Conservation (phyloP, 2,113 vertebrate genomes). For the Daubentonia madagascariensis region DNA sequence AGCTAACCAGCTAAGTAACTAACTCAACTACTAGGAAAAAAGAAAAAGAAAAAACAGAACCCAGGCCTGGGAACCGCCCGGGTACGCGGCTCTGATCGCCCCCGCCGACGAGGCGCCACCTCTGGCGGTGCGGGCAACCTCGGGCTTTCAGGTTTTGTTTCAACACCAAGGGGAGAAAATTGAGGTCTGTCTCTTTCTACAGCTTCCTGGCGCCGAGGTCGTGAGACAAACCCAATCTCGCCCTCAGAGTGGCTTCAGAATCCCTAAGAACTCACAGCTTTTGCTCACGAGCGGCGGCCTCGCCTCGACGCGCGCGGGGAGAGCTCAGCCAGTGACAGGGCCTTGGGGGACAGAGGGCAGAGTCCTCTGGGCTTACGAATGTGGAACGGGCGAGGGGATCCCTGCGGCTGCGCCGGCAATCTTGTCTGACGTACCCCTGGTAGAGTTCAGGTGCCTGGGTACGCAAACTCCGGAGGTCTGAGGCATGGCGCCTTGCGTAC, state of each 20-base stretch:
- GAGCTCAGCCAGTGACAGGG: not conserved
- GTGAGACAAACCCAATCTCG: conserved; percentile 60
- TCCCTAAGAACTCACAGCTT: not conserved
- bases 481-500: not conserved
- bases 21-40: not conserved
- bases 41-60: not conserved
- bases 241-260: not conserved
- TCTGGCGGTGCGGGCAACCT: conserved; percentile 66
- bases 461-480: accelerated
- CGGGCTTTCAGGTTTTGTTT: conserved; percentile 71
- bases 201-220: conserved; percentile 67
- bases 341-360: not conserved
- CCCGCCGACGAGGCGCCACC: conserved; percentile 72
- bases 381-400: not conserved
- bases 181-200: conserved; percentile 59
- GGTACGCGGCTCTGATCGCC: not conserved
- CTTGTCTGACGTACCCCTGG: not conserved
- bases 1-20: conserved; percentile 16
- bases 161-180: conserved; percentile 60
- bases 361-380: not conserved
- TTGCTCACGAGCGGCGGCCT: not conserved
- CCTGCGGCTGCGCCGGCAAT: not conserved
- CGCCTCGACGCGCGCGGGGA: not conserved
- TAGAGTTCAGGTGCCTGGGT: not conserved
- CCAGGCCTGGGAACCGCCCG: conserved; percentile 55